phyloP scores from a whole-genome alignment of 53 echinoderm and acorn worm species.

The Arbacia lixula region DNA sequence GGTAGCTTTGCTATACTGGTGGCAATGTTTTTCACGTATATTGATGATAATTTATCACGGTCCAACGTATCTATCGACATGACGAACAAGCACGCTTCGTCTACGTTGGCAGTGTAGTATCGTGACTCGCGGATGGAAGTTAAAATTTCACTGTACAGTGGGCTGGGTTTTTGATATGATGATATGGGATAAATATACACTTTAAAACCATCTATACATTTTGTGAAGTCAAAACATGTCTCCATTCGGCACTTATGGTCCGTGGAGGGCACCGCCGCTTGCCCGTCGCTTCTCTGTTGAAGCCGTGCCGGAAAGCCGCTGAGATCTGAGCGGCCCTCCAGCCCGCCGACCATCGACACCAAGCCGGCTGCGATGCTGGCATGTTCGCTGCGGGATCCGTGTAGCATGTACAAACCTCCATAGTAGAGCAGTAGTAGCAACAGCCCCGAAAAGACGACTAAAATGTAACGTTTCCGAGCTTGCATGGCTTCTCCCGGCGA shows the following conservation, averaged over 20 bases:
- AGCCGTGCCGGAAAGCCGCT: too few relatives aligned
- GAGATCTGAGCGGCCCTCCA: slow-evolving; percentile 16
- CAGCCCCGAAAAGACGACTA: slow-evolving; percentile 74
- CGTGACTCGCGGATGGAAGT: slow-evolving; percentile 87
- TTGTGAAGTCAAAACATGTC: slow-evolving; percentile 94
- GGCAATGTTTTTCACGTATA: slow-evolving; percentile 78
- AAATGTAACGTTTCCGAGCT: slow-evolving; percentile 80
- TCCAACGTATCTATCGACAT: slow-evolving; percentile 93
- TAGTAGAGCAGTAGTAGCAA: slow-evolving; percentile 80
- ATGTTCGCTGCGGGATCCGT: slow-evolving; percentile 49
- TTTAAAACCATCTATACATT: slow-evolving; percentile 90
- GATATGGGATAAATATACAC: slow-evolving; percentile 91
- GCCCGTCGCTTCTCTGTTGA: slow-evolving; percentile 61
- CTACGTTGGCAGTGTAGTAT: slow-evolving; percentile 77
- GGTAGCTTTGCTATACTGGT: slow-evolving; percentile 80
- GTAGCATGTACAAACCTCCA: slow-evolving; percentile 74
- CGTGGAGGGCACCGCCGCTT: slow-evolving; percentile 67
- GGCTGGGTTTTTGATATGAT: slow-evolving; percentile 74
- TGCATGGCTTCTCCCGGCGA: slow-evolving; percentile 74
- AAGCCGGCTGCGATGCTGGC: slow-evolving; percentile 45
- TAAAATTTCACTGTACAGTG: slow-evolving; percentile 84
- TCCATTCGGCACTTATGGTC: slow-evolving; percentile 96
- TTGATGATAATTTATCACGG: slow-evolving; percentile 80
- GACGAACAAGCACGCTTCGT: slow-evolving; percentile 96
- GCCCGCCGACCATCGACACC: slow-evolving; percentile 38